A percentile compares a stretch with the other conserved stretches of the same genome.
Conservation (phyloP, 2,113 vertebrate species). For the Gymnogyps californianus region DNA sequence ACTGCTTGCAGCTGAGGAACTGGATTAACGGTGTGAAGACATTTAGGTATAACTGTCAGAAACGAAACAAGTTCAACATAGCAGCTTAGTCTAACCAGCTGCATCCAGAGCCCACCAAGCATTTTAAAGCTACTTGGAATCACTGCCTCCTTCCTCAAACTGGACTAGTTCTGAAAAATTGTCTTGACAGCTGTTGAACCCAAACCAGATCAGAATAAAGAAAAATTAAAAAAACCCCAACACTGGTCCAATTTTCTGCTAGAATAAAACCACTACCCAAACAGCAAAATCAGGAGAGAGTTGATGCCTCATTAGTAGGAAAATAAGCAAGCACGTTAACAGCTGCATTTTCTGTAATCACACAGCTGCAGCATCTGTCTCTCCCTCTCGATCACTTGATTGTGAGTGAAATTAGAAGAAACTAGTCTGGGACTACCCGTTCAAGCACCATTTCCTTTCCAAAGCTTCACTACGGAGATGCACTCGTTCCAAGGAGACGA, state of each 20-base stretch:
- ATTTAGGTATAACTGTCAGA: accelerated
- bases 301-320: constrained; percentile 45
- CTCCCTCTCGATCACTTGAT: constrained; percentile 12
- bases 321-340: constrained; percentile 48
- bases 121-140: neutral
- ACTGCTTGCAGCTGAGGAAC: neutral
- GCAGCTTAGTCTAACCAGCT: neutral
- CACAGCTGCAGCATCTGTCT: constrained; percentile 64
- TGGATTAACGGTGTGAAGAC: neutral
- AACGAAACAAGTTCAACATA: neutral
- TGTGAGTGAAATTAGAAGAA: constrained; percentile 44
- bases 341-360: constrained; percentile 52
- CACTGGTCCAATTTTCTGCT: neutral
- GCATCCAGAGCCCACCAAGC: neutral
- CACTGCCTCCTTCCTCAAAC: neutral
- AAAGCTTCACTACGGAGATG: neutral
- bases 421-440: constrained; percentile 24
- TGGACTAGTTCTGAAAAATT: neutral
- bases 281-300: constrained; percentile 36
- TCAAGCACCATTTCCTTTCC: constrained; percentile 29
- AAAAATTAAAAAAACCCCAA: neutral
- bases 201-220: neutral
- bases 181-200: neutral
- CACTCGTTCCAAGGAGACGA: neutral
- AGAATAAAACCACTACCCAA: neutral